Conservation (phyloP, 2,888 invertebrate species). For the Pogonocherus hispidulus region DNA sequence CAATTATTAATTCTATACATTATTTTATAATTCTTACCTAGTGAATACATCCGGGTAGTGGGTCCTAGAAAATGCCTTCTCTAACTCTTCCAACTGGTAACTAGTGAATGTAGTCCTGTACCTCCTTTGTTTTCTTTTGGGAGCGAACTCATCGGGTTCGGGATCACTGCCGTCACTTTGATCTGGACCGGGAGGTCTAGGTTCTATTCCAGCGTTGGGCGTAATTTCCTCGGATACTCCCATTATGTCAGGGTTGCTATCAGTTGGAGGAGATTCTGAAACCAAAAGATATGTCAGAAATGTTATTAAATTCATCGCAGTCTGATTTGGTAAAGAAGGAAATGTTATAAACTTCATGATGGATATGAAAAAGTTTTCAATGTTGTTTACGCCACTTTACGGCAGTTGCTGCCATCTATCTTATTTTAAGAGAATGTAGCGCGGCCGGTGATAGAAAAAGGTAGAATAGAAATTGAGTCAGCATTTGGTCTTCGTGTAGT, state of each 20-base stretch:
- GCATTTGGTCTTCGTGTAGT: no score
- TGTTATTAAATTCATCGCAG: no score
- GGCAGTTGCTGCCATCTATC: no score
- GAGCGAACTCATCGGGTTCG: conserved; percentile 82
- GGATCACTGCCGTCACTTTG: conserved; percentile 74
- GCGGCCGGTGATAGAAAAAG: no score
- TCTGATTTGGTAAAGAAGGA: no score
- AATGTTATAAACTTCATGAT: no score
- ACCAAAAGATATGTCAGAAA: conserved; percentile 36
- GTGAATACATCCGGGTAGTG: conserved; percentile 99
- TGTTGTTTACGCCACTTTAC: no score
- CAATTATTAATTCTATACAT: no score
- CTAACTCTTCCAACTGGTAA: conserved; percentile 94
- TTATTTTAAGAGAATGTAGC: no score
- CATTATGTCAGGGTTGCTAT: conserved; percentile 65
- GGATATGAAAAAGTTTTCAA: no score
- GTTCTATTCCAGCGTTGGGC: conserved; percentile 55
- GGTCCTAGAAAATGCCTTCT: conserved; percentile 96
- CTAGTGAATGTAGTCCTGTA: conserved; percentile 96
- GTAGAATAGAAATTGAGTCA: no score
- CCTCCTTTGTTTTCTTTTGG: conserved; percentile 90
- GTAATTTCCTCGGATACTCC: conserved; percentile 67
- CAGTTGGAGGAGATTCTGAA: conserved; percentile 65
- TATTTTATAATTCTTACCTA: conserved; percentile 74
- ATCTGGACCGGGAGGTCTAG: conserved; percentile 55